A percentile compares a stretch with the other conserved stretches of the same genome.
Conservation (phyloP, 2,113 vertebrate species). For the Cathartes aura region DNA sequence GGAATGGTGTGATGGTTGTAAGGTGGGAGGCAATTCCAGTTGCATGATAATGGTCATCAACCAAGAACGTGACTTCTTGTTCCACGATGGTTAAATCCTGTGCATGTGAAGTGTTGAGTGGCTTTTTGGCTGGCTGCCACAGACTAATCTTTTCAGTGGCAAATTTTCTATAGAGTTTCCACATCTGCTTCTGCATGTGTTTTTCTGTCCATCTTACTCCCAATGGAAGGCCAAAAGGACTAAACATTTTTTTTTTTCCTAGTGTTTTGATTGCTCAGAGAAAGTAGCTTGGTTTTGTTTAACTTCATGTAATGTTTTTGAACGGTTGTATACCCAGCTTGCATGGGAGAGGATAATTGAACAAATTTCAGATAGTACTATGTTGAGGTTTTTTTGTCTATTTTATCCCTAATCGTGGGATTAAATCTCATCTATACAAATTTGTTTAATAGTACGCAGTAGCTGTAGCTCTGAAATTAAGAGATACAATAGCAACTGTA, state of each 20-base stretch:
- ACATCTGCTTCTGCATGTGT: not conserved
- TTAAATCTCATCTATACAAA: not conserved
- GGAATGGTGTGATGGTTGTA: not conserved
- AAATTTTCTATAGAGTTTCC: not conserved
- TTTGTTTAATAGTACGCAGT: not conserved
- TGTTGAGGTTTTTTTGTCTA: not conserved
- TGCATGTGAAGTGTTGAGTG: not conserved
- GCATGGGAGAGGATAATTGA: not conserved
- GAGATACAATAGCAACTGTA: not conserved
- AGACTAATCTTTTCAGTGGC: not conserved
- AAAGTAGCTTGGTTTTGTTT: not conserved
- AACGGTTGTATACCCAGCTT: not conserved
- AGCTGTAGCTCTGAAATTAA: slow-evolving; percentile 22
- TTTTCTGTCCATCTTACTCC: not conserved
- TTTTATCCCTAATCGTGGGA: not conserved
- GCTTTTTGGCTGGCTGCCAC: not conserved
- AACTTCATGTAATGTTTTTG: not conserved
- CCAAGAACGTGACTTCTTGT: not conserved
- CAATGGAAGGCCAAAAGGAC: not conserved
- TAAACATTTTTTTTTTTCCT: not conserved
- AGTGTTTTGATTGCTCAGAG: not conserved
- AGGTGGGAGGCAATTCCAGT: not conserved
- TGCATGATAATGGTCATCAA: not conserved
- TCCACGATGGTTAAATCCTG: not conserved
- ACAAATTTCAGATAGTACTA: not conserved